Percentiles rank a stretch among this genome's conserved stretches.
Conservation (phyloP, 1,140 invertebrate genomes). For the Brachionus paranguensis region DNA sequence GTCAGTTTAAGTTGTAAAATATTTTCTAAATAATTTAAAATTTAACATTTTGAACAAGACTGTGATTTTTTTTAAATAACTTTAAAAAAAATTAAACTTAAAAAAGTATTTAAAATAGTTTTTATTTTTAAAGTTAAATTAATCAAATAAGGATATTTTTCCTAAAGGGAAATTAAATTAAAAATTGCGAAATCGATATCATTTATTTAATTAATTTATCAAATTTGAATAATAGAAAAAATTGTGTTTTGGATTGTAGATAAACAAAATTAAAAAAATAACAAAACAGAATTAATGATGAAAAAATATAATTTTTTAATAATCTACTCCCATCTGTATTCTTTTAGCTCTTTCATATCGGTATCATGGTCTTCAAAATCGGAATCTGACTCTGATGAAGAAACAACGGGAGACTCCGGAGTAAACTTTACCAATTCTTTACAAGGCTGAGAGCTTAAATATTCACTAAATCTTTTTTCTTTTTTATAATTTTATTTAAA, state of each 20-base stretch:
- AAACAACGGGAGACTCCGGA: neutral
- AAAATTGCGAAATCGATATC: neutral
- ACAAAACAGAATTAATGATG: neutral
- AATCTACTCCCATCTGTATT: constrained; percentile 31
- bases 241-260: neutral
- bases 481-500: neutral
- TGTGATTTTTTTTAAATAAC: no score
- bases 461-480: neutral
- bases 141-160: neutral
- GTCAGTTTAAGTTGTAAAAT: no score
- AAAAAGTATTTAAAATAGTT: neutral
- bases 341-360: constrained; percentile 30
- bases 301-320: neutral
- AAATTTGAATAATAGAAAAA: neutral
- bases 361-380: constrained; percentile 9
- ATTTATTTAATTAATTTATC: neutral
- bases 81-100: no score
- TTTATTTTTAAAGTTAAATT: neutral
- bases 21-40: no score
- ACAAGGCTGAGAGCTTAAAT: neutral
- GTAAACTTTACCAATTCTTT: neutral
- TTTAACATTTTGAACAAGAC: no score
- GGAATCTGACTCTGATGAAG: neutral
- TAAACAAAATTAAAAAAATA: constrained; percentile 1
- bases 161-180: neutral